Evolutionary conservation across 2,888 invertebrate genomes (phyloP).

Genomic region (Pristionchus japonicus): DNA sequence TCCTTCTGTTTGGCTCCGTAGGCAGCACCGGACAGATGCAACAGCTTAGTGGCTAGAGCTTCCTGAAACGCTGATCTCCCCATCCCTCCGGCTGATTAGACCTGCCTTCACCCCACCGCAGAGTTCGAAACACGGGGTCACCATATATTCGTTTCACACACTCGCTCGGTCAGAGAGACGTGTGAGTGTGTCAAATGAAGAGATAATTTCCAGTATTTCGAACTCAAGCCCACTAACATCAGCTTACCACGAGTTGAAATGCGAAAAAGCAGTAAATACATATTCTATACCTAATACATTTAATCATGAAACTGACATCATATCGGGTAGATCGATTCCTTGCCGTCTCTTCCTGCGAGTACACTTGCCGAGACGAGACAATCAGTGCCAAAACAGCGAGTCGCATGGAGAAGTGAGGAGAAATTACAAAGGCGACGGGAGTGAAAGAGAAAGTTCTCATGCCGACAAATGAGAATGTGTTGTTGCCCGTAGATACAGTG

Average conservation of each 20-base stretch:
- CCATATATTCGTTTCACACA: neutral
- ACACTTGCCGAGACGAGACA: neutral
- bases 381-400: neutral
- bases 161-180: neutral
- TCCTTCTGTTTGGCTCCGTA: constrained; percentile 21
- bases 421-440: neutral
- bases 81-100: too few relatives aligned
- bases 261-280: too few relatives aligned
- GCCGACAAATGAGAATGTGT: neutral
- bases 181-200: neutral
- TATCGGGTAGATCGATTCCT: neutral
- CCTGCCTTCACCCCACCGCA: too few relatives aligned
- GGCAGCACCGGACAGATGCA: neutral
- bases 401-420: neutral
- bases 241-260: too few relatives aligned
- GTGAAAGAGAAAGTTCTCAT: neutral
- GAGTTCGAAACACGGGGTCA: neutral
- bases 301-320: neutral
- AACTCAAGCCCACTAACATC: too few relatives aligned
- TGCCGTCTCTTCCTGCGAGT: neutral
- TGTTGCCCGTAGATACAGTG: neutral
- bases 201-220: neutral
- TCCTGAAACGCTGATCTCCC: neutral
- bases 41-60: neutral
- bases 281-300: too few relatives aligned